phyloP scores from a whole-genome alignment of 1,140 invertebrate species.

The Drosophila micromelanica region DNA sequence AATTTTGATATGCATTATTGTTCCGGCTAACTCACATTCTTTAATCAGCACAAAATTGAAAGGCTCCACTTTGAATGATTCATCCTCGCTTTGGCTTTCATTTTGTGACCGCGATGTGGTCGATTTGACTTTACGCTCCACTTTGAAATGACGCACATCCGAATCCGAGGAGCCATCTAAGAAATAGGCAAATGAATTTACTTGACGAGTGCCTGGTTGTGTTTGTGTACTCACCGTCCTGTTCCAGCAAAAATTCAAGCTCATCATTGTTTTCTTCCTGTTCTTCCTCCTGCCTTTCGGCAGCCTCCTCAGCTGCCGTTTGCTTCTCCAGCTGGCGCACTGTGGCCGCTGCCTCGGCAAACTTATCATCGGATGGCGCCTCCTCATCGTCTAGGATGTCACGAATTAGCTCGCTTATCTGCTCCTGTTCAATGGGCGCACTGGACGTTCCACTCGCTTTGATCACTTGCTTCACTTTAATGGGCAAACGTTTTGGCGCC shows the following conservation, averaged over 20 bases:
- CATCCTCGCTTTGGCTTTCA: slow-evolving; percentile 57
- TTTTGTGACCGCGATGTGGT: slow-evolving; percentile 17
- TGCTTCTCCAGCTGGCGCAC: slow-evolving; percentile 15
- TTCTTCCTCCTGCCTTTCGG: slow-evolving; percentile 3
- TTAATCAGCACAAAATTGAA: slow-evolving; percentile 66
- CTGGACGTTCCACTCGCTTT: neutral
- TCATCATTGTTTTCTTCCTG: slow-evolving; percentile 38
- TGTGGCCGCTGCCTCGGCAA: neutral
- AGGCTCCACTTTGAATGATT: slow-evolving; percentile 47
- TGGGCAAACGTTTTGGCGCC: slow-evolving; percentile 6
- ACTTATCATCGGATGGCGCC: slow-evolving; percentile 9
- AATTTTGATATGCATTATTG: neutral
- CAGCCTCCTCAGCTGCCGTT: neutral
- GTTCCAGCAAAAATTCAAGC: slow-evolving; percentile 47
- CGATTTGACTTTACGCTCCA: neutral
- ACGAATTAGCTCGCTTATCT: slow-evolving; percentile 51
- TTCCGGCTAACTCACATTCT: slow-evolving; percentile 41
- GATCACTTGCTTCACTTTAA: neutral
- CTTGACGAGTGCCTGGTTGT: neutral
- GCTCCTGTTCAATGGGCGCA: slow-evolving; percentile 48
- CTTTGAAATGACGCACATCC: slow-evolving; percentile 19
- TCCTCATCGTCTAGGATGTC: slow-evolving; percentile 61
- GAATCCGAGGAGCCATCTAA: slow-evolving; percentile 18
- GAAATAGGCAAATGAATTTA: neutral
- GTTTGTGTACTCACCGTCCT: slow-evolving; percentile 34